Conservation (phyloP, 2,888 invertebrate species). For the Diaphora mendica region DNA sequence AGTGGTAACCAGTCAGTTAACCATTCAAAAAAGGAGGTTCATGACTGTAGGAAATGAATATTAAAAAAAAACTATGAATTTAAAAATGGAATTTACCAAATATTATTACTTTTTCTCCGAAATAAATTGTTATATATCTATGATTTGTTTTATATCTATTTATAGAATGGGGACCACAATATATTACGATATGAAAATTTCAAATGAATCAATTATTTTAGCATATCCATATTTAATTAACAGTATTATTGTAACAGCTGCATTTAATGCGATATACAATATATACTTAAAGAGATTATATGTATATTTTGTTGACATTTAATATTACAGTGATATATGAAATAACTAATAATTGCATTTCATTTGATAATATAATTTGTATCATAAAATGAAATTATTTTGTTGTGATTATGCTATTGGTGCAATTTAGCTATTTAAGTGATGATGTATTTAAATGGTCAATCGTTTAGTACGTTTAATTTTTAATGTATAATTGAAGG, state of each 20-base stretch:
- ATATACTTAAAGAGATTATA: conserved; percentile 73
- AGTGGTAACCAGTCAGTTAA: background rate
- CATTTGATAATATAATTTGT: conserved; percentile 43
- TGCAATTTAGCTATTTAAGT: background rate
- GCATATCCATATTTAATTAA: conserved; percentile 74
- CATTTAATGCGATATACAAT: conserved; percentile 79
- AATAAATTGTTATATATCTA: conserved; percentile 38
- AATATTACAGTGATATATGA: background rate
- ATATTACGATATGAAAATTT: conserved; percentile 42
- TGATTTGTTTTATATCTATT: conserved; percentile 25
- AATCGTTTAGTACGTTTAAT: background rate
- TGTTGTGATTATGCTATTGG: background rate
- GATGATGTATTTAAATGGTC: background rate
- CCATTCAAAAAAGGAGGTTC: background rate
- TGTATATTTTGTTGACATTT: conserved; percentile 59
- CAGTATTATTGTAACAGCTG: conserved; percentile 67
- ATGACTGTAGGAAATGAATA: too few relatives aligned
- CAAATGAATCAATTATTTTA: conserved; percentile 76
- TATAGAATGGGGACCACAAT: conserved; percentile 56
- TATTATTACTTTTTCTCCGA: conserved; percentile 38
- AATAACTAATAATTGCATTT: background rate
- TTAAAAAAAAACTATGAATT: conserved; percentile 2
- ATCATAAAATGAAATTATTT: conserved; percentile 31
- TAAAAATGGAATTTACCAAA: conserved; percentile 13
- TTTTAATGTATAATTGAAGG: conserved; percentile 27